phyloP scores from a whole-genome alignment of 2,797 vertebrate genomes.

The Scarus forsteni region DNA sequence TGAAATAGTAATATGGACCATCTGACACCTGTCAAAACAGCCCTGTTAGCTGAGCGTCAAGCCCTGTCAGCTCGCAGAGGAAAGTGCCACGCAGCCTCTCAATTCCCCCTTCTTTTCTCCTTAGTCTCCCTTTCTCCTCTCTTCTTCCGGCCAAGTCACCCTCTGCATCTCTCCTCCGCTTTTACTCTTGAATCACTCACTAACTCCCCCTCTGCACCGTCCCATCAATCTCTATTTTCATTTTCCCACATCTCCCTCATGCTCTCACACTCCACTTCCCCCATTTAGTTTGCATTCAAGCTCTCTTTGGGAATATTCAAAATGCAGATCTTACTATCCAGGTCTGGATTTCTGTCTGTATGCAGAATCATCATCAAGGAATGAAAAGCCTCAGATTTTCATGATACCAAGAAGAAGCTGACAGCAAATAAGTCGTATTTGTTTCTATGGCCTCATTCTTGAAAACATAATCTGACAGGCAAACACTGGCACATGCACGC shows the following conservation, averaged over 20 bases:
- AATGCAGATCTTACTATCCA: constrained; percentile 4
- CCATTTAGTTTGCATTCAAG: constrained; percentile 45
- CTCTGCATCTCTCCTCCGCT: constrained; percentile 29
- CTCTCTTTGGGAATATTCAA: constrained; percentile 18
- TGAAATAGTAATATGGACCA: constrained; percentile 87
- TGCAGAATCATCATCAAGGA: constrained; percentile 7
- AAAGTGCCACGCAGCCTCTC: constrained; percentile 80
- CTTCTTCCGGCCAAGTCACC: constrained; percentile 10
- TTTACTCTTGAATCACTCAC: constrained; percentile 36
- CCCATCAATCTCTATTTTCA: constrained; percentile 45
- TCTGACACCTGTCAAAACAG: constrained; percentile 91
- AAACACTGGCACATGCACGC: constrained; percentile 5
- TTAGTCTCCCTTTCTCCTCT: constrained; percentile 34
- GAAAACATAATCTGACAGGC: not conserved
- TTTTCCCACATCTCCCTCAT: constrained; percentile 53
- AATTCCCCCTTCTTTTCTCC: constrained; percentile 58
- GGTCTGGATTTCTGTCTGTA: constrained; percentile 12
- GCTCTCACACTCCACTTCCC: constrained; percentile 16
- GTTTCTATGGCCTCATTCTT: constrained; percentile 4
- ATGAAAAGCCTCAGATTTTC: not conserved
- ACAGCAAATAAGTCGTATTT: constrained; percentile 8
- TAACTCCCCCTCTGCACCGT: constrained; percentile 40
- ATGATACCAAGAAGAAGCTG: constrained; percentile 6
- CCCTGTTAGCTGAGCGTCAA: constrained; percentile 85
- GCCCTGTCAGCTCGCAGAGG: constrained; percentile 82